Base-by-base conservation (phyloP, 2,888 invertebrate genomes). In the Adineta ricciae region DNA sequence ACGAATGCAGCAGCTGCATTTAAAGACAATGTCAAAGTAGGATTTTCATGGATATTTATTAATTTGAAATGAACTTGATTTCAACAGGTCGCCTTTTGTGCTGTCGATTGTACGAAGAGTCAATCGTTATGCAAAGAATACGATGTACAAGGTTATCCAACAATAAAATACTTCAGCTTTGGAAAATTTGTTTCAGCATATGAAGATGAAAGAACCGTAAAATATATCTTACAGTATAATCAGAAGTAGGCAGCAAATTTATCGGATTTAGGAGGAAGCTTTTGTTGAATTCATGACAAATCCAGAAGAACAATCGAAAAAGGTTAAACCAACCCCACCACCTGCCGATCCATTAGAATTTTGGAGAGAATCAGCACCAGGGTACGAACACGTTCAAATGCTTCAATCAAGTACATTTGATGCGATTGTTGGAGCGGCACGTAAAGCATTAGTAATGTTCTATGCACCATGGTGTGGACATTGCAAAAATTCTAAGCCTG, bases 81-180 rank as follows among this genome's bases (percentile, higher is more conserved):
- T 83, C 87, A 87, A 9, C 87, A 91, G 91, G 93, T 95, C 0
- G 93, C 93, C 21, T 93, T 95, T 89, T 95, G 93, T 0, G 96
- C 95, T 1, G 93, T 96, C 0, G 95, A 96, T 90, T 96, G 96
- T 89, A 92, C 92, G 3, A 93, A 93, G 1, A 91, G 92, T 38
- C 92, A 93, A 24, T 89, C 91, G 49, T 89, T 95, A 0, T 96
- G 96, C 88, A 92, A 92, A 50, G 91, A 91, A 41, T 93, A 94
- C 88, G 93, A 93, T 84, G 93, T 96, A 1, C 93, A 92, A 86
- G 95, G 95, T 0, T 96, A 95, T 90, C 96, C 96, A 7, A 95
- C 95, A 0, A 92, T 96, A 87, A 94, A 94, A 89, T 95, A 95
- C 90, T 95, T 94, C 89, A 95, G 94, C 89, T 94, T 94, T 90